These are phyloP conservation scores for Melinaea marsaeus DNA, from an alignment of 2,888 invertebrate genomes.

Conservation along the genomic window DNA sequence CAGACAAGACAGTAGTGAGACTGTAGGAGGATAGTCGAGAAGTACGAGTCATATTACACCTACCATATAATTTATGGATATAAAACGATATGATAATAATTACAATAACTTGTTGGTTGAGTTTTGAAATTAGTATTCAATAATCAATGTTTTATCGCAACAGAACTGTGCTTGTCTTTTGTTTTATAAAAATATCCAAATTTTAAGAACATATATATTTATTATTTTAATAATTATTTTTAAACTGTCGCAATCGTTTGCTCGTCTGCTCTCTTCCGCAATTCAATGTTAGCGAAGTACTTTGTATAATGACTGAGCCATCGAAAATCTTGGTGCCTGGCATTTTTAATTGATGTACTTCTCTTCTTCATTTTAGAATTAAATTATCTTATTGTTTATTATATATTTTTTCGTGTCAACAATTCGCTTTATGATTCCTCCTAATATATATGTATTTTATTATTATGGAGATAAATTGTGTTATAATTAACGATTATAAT, in stretches of 20 bases:
- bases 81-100: too few species aligned
- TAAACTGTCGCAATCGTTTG: background rate
- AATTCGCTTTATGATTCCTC: background rate
- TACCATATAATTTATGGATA: too few species aligned
- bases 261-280: background rate
- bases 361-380: background rate
- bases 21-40: too few species aligned
- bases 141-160: too few species aligned
- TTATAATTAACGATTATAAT: background rate
- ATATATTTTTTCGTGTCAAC: background rate
- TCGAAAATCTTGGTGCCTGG: conserved; percentile 22
- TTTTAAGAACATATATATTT: too few species aligned
- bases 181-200: too few species aligned
- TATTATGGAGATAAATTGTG: too few species aligned
- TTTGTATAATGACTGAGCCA: conserved; percentile 25
- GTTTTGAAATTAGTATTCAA: too few species aligned
- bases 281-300: conserved; percentile 23
- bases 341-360: conserved; percentile 20
- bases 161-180: too few species aligned
- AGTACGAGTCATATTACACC: too few species aligned
- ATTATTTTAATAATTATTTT: background rate
- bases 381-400: background rate
- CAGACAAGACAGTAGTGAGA: conserved; percentile 7
- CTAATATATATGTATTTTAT: too few species aligned
- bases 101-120: too few species aligned